A percentile compares a stretch with the other conserved stretches of the same genome.
phyloP scores from a whole-genome alignment of 2,888 invertebrate species.

The Phorcus lineatus region DNA sequence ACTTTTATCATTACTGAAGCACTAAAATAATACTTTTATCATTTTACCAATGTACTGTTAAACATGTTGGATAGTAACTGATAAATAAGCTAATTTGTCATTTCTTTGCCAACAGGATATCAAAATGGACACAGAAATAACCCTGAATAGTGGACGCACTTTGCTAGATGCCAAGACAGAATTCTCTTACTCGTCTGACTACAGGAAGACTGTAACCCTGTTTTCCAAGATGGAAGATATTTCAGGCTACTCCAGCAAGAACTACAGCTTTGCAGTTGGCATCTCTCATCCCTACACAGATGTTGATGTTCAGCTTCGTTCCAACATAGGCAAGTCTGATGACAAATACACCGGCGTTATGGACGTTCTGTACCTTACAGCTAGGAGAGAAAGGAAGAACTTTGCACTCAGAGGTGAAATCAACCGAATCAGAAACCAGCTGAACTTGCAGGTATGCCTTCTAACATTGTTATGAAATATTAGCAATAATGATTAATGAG shows the following conservation, averaged over 20 bases:
- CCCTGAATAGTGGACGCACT: constrained; percentile 44
- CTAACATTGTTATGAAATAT: not conserved
- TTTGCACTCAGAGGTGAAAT: constrained; percentile 57
- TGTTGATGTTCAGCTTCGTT: constrained; percentile 56
- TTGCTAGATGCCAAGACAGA: constrained; percentile 57
- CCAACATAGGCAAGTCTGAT: constrained; percentile 46
- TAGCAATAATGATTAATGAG: no score
- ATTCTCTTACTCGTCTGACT: constrained; percentile 58
- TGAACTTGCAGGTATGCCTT: constrained; percentile 49
- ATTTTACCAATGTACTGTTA: no score
- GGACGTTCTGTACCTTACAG: constrained; percentile 55
- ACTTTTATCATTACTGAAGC: no score
- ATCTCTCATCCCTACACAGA: constrained; percentile 63
- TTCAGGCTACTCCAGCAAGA: constrained; percentile 36
- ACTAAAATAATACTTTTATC: no score
- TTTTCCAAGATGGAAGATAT: constrained; percentile 46
- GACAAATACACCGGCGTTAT: constrained; percentile 49
- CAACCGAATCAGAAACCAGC: constrained; percentile 49
- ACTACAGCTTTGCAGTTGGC: constrained; percentile 50
- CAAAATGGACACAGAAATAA: constrained; percentile 47
- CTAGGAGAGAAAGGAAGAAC: constrained; percentile 49
- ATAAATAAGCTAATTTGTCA: no score
- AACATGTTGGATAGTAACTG: no score
- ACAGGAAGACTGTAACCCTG: constrained; percentile 54
- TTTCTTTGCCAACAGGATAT: constrained; percentile 42